Evolutionary conservation across 37 sponge, comb jelly and placozoan genomes (phyloP).

Genomic region (Ephydatia muelleri): DNA sequence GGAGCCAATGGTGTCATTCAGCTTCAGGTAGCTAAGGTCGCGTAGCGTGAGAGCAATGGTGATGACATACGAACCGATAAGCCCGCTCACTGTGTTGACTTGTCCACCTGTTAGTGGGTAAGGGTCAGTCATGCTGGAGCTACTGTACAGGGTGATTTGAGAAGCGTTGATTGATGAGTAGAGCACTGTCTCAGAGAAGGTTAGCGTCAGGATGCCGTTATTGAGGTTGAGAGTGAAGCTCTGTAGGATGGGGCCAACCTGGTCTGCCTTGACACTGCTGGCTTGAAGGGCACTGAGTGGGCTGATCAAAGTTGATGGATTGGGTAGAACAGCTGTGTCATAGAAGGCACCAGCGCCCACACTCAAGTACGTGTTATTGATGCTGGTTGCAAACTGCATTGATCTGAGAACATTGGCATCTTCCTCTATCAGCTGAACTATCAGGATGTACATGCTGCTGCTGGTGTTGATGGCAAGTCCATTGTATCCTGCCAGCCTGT

Average conservation of each 20-base stretch:
- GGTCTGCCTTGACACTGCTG: conserved; percentile 43
- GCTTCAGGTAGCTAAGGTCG: conserved; percentile 69
- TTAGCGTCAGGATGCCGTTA: conserved; percentile 41
- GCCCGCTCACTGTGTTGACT: conserved; percentile 11
- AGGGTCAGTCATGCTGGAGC: neutral
- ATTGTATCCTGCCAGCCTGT: neutral
- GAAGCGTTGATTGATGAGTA: conserved; percentile 43
- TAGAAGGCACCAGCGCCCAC: conserved; percentile 4
- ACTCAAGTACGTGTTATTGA: conserved; percentile 17
- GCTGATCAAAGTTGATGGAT: conserved; percentile 15
- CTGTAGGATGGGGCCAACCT: conserved; percentile 57
- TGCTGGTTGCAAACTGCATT: conserved; percentile 2
- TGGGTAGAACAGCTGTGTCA: conserved; percentile 47
- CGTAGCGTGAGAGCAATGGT: conserved; percentile 32
- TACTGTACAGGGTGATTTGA: conserved; percentile 30
- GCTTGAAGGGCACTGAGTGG: conserved; percentile 36
- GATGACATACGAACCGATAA: conserved; percentile 50
- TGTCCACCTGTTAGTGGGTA: conserved; percentile 42
- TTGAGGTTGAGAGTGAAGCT: conserved; percentile 64
- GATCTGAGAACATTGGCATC: conserved; percentile 34
- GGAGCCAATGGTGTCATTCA: conserved; percentile 32
- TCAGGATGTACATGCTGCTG: neutral
- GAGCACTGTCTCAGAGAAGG: conserved; percentile 71
- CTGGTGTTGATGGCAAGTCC: conserved; percentile 13
- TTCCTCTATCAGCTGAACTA: conserved; percentile 16